A percentile compares a stretch with the other conserved stretches of the same genome.
phyloP scores from a whole-genome alignment of 1,140 invertebrate genomes.

The Heliconius eleuchia region DNA sequence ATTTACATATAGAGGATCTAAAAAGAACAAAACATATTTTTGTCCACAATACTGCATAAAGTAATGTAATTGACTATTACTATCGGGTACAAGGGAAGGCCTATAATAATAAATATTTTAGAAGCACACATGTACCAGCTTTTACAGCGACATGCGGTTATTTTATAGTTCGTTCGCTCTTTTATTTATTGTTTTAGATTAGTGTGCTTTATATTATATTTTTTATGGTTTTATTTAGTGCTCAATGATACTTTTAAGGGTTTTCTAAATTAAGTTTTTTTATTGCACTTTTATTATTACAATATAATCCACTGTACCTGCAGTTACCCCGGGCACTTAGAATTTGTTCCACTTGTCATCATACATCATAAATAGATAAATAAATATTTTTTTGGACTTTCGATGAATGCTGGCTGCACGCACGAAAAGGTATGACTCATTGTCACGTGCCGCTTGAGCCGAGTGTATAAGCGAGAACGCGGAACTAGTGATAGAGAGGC shows the following conservation, averaged over 20 bases:
- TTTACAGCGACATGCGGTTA: conserved; percentile 23
- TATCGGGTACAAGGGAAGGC: conserved; percentile 5
- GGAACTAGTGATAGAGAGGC: no score
- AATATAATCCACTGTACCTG: no score
- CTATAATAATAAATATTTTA: conserved; percentile 33
- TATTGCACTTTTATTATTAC: no score
- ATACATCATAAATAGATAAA: no score
- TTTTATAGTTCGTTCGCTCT: conserved; percentile 16
- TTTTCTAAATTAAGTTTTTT: no score
- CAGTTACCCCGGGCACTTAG: no score
- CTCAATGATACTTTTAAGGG: neutral
- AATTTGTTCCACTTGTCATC: no score
- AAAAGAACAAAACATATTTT: conserved; percentile 24
- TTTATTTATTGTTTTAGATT: conserved; percentile 11
- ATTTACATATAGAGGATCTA: conserved; percentile 29
- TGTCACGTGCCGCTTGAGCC: no score
- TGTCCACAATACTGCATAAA: conserved; percentile 25
- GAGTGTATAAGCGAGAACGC: no score
- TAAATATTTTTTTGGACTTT: no score
- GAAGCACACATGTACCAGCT: conserved; percentile 25
- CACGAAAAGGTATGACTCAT: no score
- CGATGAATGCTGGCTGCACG: no score
- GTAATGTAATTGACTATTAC: conserved; percentile 31
- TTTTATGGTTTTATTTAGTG: neutral
- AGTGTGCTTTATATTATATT: neutral